Conservation (phyloP, 2,113 vertebrate genomes). For the Notiomystis cincta region DNA sequence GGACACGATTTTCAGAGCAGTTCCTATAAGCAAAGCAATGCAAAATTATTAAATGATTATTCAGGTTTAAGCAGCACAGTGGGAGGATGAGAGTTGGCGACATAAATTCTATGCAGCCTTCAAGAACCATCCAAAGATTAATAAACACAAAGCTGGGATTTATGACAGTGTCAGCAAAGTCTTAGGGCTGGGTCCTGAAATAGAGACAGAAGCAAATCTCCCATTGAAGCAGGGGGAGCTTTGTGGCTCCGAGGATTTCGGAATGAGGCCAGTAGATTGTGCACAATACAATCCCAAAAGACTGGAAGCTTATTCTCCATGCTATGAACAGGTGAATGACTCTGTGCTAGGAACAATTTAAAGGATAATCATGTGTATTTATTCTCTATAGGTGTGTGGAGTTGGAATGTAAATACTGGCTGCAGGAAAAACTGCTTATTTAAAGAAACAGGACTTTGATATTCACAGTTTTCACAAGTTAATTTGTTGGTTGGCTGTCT, state of each 20-base stretch:
- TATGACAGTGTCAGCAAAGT: neutral
- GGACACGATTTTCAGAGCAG: neutral
- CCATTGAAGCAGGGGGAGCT: neutral
- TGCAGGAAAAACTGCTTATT: neutral
- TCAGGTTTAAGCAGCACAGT: neutral
- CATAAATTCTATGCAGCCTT: neutral
- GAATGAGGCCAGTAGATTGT: neutral
- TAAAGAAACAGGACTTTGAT: neutral
- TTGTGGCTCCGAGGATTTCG: neutral
- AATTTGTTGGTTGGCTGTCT: neutral
- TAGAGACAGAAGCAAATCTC: conserved; percentile 42
- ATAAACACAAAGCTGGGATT: conserved; percentile 39
- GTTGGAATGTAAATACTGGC: neutral
- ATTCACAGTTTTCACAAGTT: accelerated
- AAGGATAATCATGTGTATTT: neutral
- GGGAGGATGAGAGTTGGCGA: neutral
- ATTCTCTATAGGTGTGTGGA: neutral
- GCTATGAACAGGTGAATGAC: neutral
- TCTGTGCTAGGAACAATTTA: neutral
- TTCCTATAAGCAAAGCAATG: neutral
- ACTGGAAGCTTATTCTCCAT: neutral
- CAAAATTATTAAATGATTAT: neutral
- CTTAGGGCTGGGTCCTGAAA: conserved; percentile 52
- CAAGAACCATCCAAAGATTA: conserved; percentile 24
- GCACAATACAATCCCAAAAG: neutral